phyloP scores from a whole-genome alignment of 53 echinoderm and acorn worm genomes.

The Apostichopus leukothele region DNA sequence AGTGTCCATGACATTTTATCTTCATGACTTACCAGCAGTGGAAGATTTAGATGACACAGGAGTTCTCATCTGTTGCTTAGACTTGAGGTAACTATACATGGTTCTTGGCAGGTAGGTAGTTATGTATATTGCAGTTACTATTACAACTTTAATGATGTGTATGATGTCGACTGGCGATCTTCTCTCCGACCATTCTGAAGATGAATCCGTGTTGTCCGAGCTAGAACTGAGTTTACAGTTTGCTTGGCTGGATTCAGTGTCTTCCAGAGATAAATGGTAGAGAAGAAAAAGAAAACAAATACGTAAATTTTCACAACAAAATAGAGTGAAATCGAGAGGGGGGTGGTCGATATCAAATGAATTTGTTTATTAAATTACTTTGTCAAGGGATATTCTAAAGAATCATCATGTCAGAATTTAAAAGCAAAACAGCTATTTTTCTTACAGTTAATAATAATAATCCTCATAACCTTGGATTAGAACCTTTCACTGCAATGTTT shows the following conservation, averaged over 20 bases:
- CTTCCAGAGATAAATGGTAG: not conserved
- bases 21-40: not conserved
- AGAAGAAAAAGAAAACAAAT: not conserved
- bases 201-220: not conserved
- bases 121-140: not conserved
- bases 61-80: not conserved
- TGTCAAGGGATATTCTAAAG: no score
- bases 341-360: no score
- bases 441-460: no score
- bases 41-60: not conserved
- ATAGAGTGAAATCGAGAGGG: no score
- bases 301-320: not conserved
- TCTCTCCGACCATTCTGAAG: slow-evolving; percentile 28
- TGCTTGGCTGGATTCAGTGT: slow-evolving; percentile 42
- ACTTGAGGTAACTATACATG: not conserved
- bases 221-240: slow-evolving; percentile 20
- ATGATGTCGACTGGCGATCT: not conserved
- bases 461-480: no score
- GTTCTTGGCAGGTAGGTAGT: slow-evolving; percentile 23
- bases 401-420: not conserved
- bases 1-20: not conserved
- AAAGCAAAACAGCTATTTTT: not conserved
- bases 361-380: not conserved
- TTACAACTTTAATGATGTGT: not conserved
- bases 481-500: no score